Evolutionary conservation across 2,113 vertebrate genomes (phyloP).

Genomic region (Hippoglossus stenolepis): DNA sequence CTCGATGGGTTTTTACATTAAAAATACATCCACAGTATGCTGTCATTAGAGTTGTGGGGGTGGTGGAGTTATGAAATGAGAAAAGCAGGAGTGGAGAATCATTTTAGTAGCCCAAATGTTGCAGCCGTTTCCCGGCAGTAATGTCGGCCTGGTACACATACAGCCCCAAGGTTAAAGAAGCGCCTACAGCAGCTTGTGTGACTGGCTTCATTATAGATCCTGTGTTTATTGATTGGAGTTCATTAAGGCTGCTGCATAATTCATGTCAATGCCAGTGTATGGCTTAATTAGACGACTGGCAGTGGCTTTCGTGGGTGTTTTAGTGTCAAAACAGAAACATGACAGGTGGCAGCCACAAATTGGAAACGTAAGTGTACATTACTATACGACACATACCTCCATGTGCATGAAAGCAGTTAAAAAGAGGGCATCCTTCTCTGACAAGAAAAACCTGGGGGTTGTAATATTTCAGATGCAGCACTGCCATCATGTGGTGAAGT

Average conservation of each 20-base stretch:
- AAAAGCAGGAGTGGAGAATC: constrained; percentile 19
- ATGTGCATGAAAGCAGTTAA: constrained; percentile 7
- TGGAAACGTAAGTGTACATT: constrained; percentile 34
- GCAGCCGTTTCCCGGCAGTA: constrained; percentile 30
- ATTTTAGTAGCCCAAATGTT: constrained; percentile 50
- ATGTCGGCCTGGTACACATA: constrained; percentile 27
- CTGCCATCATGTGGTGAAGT: constrained; percentile 76
- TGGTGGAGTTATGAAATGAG: constrained; percentile 5
- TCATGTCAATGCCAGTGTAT: constrained; percentile 51
- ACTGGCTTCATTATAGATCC: constrained; percentile 71
- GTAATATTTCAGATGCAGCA: constrained; percentile 51
- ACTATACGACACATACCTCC: constrained; percentile 16
- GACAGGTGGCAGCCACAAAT: constrained; percentile 51
- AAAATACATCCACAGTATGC: constrained; percentile 62
- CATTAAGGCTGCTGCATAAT: constrained; percentile 76
- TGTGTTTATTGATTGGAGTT: constrained; percentile 72
- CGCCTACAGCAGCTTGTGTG: constrained; percentile 55
- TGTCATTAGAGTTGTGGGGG: constrained; percentile 28
- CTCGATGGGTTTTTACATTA: constrained; percentile 55
- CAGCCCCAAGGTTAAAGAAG: constrained; percentile 66
- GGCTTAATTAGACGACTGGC: constrained; percentile 57
- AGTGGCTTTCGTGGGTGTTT: constrained; percentile 52
- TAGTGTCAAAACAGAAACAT: constrained; percentile 35
- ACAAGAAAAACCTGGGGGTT: constrained; percentile 5
- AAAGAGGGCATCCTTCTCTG: not conserved